Conservation (phyloP, 2,888 invertebrate species). For the Lycia hirtaria region DNA sequence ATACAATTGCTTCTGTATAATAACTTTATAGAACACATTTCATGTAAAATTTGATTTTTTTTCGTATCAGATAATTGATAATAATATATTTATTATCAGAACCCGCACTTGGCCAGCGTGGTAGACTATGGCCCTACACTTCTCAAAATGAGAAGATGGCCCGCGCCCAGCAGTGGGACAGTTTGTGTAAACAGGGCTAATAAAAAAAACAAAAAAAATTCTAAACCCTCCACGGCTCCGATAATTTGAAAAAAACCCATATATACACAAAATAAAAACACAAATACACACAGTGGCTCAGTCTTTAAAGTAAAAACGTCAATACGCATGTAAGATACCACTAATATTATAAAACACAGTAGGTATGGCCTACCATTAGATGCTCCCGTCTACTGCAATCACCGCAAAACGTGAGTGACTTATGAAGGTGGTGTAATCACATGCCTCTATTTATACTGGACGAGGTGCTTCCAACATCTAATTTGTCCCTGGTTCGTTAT, state of each 20-base stretch:
- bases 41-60: too few species aligned
- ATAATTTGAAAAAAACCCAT: background rate
- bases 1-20: too few species aligned
- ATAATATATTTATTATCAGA: too few species aligned
- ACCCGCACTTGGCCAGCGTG: too few species aligned
- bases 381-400: constrained; percentile 49
- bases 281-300: constrained; percentile 3
- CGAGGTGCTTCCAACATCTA: constrained; percentile 63
- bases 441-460: constrained; percentile 69
- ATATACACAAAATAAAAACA: background rate
- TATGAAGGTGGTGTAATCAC: constrained; percentile 61
- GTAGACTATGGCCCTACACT: too few species aligned
- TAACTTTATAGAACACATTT: too few species aligned
- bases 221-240: too few species aligned
- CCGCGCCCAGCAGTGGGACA: too few species aligned
- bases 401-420: constrained; percentile 55
- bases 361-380: constrained; percentile 56
- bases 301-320: constrained; percentile 2
- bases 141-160: too few species aligned
- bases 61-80: too few species aligned
- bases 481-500: constrained; percentile 69
- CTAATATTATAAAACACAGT: background rate
- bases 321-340: background rate
- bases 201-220: too few species aligned
- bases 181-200: too few species aligned